These are phyloP conservation scores for Trinorchestia longiramus DNA, from an alignment of 1,140 invertebrate genomes.

Conservation along the genomic window DNA sequence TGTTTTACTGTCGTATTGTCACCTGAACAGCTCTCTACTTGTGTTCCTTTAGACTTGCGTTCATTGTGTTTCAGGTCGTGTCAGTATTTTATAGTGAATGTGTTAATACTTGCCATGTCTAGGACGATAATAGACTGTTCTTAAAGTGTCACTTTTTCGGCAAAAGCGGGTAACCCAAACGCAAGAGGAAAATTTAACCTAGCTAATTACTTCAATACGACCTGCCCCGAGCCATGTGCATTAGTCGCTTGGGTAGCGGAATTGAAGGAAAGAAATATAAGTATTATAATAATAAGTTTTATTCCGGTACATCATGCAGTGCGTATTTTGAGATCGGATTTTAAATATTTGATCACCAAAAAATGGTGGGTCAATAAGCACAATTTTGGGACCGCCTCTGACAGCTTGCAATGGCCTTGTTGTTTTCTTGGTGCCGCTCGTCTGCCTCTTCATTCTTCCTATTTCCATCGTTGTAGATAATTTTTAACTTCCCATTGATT, in stretches of 20 bases:
- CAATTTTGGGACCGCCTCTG: background rate
- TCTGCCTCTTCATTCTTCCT: background rate
- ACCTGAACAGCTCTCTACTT: background rate
- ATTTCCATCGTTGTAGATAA: background rate
- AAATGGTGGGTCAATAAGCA: background rate
- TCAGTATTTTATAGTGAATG: background rate
- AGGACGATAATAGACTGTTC: too few relatives aligned
- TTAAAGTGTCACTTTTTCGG: too few relatives aligned
- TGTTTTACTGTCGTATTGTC: background rate
- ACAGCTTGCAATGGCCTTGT: background rate
- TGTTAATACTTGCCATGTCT: too few relatives aligned
- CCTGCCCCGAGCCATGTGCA: too few relatives aligned
- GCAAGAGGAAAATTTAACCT: background rate
- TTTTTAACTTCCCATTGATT: background rate
- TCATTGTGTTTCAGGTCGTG: background rate
- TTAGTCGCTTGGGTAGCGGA: background rate
- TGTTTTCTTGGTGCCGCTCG: background rate
- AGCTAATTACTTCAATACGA: background rate
- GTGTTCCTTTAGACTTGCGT: background rate
- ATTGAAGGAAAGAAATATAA: too few relatives aligned
- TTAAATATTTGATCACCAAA: too few relatives aligned
- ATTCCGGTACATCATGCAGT: too few relatives aligned
- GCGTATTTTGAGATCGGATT: too few relatives aligned
- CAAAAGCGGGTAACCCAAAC: too few relatives aligned
- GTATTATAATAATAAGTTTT: too few relatives aligned